phyloP scores from a whole-genome alignment of 1,140 invertebrate species.

The Cotesia typhae region DNA sequence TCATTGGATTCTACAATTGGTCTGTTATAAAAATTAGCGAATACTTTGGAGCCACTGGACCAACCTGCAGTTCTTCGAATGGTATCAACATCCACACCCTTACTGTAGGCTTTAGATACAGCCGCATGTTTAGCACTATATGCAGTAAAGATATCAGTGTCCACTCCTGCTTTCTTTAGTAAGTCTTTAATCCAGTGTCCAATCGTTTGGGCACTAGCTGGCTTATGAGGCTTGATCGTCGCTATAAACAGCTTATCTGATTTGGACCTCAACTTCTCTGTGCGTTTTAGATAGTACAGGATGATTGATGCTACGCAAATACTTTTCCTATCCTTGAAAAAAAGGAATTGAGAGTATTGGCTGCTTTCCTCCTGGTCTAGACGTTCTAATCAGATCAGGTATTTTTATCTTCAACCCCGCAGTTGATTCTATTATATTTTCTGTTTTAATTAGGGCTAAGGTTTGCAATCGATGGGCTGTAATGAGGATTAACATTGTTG shows the following conservation, averaged over 20 bases:
- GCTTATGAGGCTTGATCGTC: background rate
- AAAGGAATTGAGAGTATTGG: slow-evolving; percentile 19
- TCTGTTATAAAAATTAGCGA: slow-evolving; percentile 18
- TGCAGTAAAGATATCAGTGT: slow-evolving; percentile 10
- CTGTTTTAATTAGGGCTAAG: slow-evolving; percentile 24
- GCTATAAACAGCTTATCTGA: background rate
- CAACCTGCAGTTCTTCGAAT: slow-evolving; percentile 20
- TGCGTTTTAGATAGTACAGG: slow-evolving; percentile 16
- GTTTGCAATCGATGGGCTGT: slow-evolving; percentile 33
- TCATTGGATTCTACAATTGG: slow-evolving; percentile 8
- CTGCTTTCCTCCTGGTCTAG: slow-evolving; percentile 11
- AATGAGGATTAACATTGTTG: slow-evolving; percentile 8
- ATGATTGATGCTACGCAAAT: slow-evolving; percentile 27
- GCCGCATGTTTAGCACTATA: slow-evolving; percentile 17
- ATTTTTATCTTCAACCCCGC: slow-evolving; percentile 24
- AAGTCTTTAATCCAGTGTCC: slow-evolving; percentile 17
- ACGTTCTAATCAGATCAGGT: slow-evolving; percentile 29
- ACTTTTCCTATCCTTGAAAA: slow-evolving; percentile 23
- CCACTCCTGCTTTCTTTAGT: slow-evolving; percentile 14
- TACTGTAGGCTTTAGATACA: slow-evolving; percentile 6
- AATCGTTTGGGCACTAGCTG: slow-evolving; percentile 7
- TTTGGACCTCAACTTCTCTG: background rate
- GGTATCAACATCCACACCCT: background rate
- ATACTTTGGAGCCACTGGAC: background rate
- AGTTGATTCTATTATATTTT: slow-evolving; percentile 8